phyloP scores from a whole-genome alignment of 37 sponge, comb jelly and placozoan genomes.

The Dysidea cf. avara region DNA sequence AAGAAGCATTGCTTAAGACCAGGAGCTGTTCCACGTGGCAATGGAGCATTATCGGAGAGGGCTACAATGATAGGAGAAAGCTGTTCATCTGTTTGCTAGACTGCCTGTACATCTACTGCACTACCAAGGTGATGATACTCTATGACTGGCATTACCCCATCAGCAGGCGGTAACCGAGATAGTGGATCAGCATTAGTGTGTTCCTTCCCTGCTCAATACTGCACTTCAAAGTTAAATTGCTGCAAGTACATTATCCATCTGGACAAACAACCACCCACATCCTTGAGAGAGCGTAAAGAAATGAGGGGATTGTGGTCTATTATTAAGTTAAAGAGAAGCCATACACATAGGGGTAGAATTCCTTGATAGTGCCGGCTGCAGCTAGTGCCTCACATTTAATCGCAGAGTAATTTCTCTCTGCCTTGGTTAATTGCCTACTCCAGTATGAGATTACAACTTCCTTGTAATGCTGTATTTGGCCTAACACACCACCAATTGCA shows the following conservation, averaged over 20 bases:
- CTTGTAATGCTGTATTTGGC: not conserved
- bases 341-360: slow-evolving; percentile 2
- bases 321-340: slow-evolving; percentile 1
- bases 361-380: not conserved
- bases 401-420: slow-evolving; percentile 2
- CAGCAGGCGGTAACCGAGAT: no score
- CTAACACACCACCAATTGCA: slow-evolving; percentile 8
- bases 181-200: no score
- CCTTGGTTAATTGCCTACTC: not conserved
- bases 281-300: no score
- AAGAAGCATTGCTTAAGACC: not conserved
- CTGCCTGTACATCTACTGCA: no score
- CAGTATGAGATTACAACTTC: not conserved
- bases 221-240: slow-evolving; percentile 23
- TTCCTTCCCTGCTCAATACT: slow-evolving; percentile 28
- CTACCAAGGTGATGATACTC: no score
- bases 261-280: no score
- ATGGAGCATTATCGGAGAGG: not conserved
- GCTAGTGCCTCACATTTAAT: slow-evolving; percentile 4
- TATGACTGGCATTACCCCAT: no score
- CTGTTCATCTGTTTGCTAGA: no score
- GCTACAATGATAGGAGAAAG: no score
- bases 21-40: not conserved
- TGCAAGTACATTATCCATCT: no score
- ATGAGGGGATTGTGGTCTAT: slow-evolving; percentile 6